Evolutionary conservation across 2,797 vertebrate genomes (phyloP).

Genomic region (Triplophysa yarkandensis): DNA sequence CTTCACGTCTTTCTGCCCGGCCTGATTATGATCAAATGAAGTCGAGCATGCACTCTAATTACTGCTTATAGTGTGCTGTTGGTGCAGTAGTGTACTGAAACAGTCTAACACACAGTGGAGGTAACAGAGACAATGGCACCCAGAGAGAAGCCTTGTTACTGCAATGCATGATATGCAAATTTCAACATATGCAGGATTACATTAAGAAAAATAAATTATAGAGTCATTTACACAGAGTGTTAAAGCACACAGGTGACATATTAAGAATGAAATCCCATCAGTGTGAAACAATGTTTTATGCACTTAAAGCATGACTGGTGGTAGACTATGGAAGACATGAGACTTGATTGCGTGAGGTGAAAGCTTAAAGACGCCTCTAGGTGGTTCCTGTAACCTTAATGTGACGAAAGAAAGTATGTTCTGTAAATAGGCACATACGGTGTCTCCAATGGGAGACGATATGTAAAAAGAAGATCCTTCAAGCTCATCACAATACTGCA

Average conservation of each 20-base stretch:
- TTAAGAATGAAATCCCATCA: neutral
- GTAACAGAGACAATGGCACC: conserved; percentile 59
- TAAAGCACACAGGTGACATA: neutral
- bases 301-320: neutral
- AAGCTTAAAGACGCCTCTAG: neutral
- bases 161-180: conserved; percentile 56
- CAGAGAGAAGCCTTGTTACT: conserved; percentile 64
- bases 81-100: conserved; percentile 70
- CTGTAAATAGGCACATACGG: too few relatives aligned
- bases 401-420: too few relatives aligned
- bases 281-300: neutral
- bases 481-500: neutral
- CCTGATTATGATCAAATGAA: conserved; percentile 83
- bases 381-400: neutral
- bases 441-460: neutral
- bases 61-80: conserved; percentile 73
- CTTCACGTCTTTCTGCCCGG: conserved; percentile 72
- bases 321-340: neutral
- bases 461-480: neutral
- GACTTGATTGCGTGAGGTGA: neutral
- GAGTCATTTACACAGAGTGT: conserved; percentile 10
- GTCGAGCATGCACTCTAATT: conserved; percentile 81
- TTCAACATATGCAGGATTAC: neutral
- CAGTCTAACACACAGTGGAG: conserved; percentile 71
- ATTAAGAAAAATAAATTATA: too few relatives aligned